A percentile compares a stretch with the other conserved stretches of the same genome.
Evolutionary conservation across 1,140 invertebrate genomes (phyloP).

Genomic region (Ips typographus): DNA sequence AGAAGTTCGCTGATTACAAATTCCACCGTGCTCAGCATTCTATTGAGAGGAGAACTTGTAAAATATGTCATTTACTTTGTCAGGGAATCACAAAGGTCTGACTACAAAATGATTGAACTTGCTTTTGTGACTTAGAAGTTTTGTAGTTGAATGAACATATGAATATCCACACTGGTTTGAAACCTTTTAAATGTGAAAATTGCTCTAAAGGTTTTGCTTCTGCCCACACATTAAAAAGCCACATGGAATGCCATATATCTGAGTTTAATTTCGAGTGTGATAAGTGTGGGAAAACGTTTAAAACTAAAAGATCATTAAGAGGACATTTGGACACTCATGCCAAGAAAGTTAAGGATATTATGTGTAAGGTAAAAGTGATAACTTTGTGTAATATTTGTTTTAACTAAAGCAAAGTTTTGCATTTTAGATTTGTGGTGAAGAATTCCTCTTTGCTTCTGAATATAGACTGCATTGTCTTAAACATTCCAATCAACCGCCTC

Average conservation of each 20-base stretch:
- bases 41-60: constrained; percentile 53
- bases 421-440: constrained; percentile 39
- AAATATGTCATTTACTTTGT: constrained; percentile 52
- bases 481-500: constrained; percentile 29
- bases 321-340: constrained; percentile 40
- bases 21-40: constrained; percentile 41
- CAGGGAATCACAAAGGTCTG: constrained; percentile 39
- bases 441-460: constrained; percentile 30
- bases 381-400: not conserved
- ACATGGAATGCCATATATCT: constrained; percentile 55
- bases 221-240: constrained; percentile 57
- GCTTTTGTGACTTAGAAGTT: not conserved
- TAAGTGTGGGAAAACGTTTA: constrained; percentile 41
- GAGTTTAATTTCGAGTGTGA: constrained; percentile 41
- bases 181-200: constrained; percentile 64
- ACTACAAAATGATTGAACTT: not conserved
- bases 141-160: constrained; percentile 64
- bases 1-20: constrained; percentile 38
- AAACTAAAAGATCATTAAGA: constrained; percentile 38
- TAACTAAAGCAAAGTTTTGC: not conserved
- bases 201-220: constrained; percentile 64
- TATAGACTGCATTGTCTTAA: constrained; percentile 33
- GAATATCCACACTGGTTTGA: constrained; percentile 66
- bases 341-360: constrained; percentile 39
- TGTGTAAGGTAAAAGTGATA: constrained; percentile 38